Conservation (phyloP, 2,797 vertebrate genomes). For the Sebastolobus alascanus region DNA sequence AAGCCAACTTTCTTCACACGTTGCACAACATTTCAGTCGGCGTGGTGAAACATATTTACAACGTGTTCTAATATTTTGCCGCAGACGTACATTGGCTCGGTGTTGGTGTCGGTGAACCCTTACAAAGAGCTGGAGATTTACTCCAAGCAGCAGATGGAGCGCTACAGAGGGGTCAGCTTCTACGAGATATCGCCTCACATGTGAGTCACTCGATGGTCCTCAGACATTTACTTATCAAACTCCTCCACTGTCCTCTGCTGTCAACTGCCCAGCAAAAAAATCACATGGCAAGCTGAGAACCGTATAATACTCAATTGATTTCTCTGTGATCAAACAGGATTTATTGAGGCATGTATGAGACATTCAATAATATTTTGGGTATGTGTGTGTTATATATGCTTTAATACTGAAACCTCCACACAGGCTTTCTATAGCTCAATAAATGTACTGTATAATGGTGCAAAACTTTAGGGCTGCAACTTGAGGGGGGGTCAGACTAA, state of each 20-base stretch:
- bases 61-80: conserved; percentile 38
- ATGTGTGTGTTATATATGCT: not conserved
- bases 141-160: conserved; percentile 92
- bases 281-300: not conserved
- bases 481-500: too few species aligned
- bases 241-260: not conserved
- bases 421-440: not conserved
- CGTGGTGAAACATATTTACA: conserved; percentile 30
- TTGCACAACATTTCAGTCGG: conserved; percentile 21
- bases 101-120: conserved; percentile 92
- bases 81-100: conserved; percentile 95
- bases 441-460: not conserved
- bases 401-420: not conserved
- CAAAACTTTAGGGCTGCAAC: not conserved
- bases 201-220: conserved; percentile 83
- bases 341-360: not conserved
- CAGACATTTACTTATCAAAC: not conserved
- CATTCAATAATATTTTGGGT: not conserved
- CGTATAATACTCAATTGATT: not conserved
- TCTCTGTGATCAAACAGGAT: not conserved
- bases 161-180: conserved; percentile 95
- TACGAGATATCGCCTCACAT: conserved; percentile 97
- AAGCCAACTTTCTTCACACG: not conserved
- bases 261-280: not conserved
- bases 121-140: conserved; percentile 93